Conservation (phyloP, 2,113 vertebrate genomes). For the Scalopus aquaticus region DNA sequence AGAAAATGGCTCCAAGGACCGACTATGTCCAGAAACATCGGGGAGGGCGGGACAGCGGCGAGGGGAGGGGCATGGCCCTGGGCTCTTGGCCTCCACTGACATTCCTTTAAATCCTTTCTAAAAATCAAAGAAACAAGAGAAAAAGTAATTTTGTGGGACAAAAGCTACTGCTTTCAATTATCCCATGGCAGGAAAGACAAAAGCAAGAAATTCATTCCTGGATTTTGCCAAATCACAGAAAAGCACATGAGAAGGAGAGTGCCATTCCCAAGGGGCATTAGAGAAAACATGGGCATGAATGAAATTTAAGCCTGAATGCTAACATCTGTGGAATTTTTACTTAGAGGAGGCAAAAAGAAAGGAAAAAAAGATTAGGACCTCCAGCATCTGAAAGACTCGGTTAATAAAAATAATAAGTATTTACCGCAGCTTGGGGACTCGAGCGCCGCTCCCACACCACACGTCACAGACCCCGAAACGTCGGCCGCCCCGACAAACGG, state of each 20-base stretch:
- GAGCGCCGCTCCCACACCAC: not conserved
- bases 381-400: constrained; percentile 35
- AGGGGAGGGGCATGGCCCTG: not conserved
- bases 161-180: constrained; percentile 62
- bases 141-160: constrained; percentile 27
- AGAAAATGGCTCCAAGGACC: not conserved
- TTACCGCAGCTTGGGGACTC: constrained; percentile 3
- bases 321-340: constrained; percentile 70
- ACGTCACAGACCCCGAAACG: not conserved
- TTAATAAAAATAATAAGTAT: constrained; percentile 38
- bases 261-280: constrained; percentile 31
- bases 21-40: not conserved
- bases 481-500: constrained; percentile 11
- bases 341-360: not conserved
- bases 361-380: constrained; percentile 62
- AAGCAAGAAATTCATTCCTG: constrained; percentile 29
- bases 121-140: constrained; percentile 37
- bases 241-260: constrained; percentile 26
- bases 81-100: not conserved
- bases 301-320: constrained; percentile 73
- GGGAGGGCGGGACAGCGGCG: not conserved
- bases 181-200: constrained; percentile 62
- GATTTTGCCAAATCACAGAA: constrained; percentile 64
- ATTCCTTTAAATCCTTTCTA: constrained; percentile 42
- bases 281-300: constrained; percentile 61